Evolutionary conservation across 2,888 invertebrate species (phyloP), one percentile per base, ranked within the genome.

Genomic region (Rhogogaster chlorosoma): DNA sequence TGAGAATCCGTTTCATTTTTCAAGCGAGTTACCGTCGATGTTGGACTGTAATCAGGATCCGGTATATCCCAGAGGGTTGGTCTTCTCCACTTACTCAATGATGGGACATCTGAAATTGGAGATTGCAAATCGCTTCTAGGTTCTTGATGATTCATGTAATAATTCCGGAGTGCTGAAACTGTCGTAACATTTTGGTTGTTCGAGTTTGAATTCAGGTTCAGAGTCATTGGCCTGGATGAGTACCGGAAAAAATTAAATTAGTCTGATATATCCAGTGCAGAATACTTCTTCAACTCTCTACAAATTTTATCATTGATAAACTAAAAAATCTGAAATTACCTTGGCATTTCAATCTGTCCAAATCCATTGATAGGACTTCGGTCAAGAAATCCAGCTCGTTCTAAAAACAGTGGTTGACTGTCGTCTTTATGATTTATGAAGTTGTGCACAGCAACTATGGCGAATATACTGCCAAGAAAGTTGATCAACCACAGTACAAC

Each of bases 331-430:
- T 15, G 12, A 9, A 42, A 77, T 83, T 67, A 83, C 83, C 83
- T 83, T 7, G 83, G 83, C 29, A 83, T 12, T 49, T 42, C 67
- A n/a, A 83, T n/a, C 49, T 80, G 15, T 18, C 53, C 67, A 53
- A 84, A 84, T 18, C 64, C 84, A 82, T 82, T 29, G 9, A 84
- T 84, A 26, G 84, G 84, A 82, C 29, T 84, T 22, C 32, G 49
- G 38, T 84, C 82, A 29, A 84, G 82, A 67, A 67, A 84, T 29
- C 84, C 84, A 57, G 84, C 84, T 36, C 78, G 70, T 53, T 84
- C 80, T 38, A 84, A 29, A 49, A 84, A 84, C 10, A 84, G 71
- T 49, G 84, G 84, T 49, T 45, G 29, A n/a, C 12, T 15, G 26
- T 80, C 84, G 9, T 84, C 82, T 38, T 84, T 84, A n/a, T 84